Evolutionary conservation across 2,797 vertebrate genomes (phyloP), one percentile per base, ranked within the genome.

Genomic region (Sebastes taczanowskii): DNA sequence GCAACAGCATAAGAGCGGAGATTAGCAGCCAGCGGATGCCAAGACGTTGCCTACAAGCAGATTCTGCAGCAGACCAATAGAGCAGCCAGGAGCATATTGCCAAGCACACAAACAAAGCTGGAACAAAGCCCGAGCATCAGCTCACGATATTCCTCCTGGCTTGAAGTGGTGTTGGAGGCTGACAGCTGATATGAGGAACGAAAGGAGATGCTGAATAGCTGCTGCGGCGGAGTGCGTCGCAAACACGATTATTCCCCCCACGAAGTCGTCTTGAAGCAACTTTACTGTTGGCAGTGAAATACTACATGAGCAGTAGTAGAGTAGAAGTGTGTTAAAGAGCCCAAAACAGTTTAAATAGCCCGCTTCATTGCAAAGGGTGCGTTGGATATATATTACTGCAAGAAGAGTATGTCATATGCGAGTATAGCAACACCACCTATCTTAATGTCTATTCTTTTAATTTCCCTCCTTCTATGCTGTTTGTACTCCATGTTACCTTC

Each of bases 41-140:
- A 89, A 85, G 63, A 81, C 70, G 6, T 85, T 30, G 56, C 79
- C 73, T 71, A 74, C 81, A 58, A 20, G 46, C 46, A 49, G 18
- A 81, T 88, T 88, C 78, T 85, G 67, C 70, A 65, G 63, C 59
- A 66, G 71, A 85, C 71, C 83, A 74, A 55, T 60, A 73, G 73
- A 77, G 46, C 78, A 82, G 69, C 27, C 71, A 34, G 74, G 66
- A 81, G 49, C 70, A 77, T 81, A 78, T 81, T 82, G 70, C 62
- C 78, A 62, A 80, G 72, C 38, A 46, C 42, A 52, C 74, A 77
- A 85, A 71, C 72, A 77, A 25, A 2, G 27, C 67, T 49, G 60
- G 56, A 88, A 80, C 77, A 86, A 88, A 87, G 77, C 74, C 70
- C 53, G 86, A 71, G 79, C 81, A 80, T 82, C 64, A 73, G 62